Conservation (phyloP, 2,797 vertebrate genomes). For the Lophotriccus pileatus region DNA sequence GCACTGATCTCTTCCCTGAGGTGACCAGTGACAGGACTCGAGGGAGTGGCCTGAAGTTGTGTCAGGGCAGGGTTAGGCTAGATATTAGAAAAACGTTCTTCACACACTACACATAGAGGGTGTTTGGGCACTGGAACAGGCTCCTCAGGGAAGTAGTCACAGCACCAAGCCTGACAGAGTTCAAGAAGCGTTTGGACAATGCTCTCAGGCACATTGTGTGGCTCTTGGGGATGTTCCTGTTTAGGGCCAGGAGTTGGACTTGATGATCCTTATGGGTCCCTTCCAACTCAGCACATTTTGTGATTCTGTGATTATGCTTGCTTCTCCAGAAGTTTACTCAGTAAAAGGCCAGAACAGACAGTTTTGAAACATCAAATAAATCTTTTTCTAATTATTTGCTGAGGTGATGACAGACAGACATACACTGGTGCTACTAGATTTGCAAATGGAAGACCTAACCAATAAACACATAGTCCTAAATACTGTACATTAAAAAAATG, state of each 20-base stretch:
- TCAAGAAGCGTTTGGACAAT: not conserved
- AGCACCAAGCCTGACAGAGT: not conserved
- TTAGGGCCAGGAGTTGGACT: not conserved
- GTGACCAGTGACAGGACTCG: not conserved
- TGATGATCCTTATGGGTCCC: not conserved
- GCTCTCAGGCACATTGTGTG: not conserved
- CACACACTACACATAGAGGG: not conserved
- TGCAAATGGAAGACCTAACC: not conserved
- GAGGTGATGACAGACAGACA: not conserved
- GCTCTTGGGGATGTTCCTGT: not conserved
- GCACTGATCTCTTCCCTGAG: too few relatives aligned
- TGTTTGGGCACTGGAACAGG: not conserved
- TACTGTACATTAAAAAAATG: not conserved
- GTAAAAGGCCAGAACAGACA: not conserved
- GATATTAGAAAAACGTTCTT: not conserved
- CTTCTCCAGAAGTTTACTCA: not conserved
- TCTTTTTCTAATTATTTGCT: not conserved
- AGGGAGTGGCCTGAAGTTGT: not conserved
- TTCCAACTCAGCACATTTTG: not conserved
- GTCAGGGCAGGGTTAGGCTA: not conserved
- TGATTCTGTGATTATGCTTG: not conserved
- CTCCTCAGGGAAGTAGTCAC: not conserved
- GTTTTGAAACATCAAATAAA: not conserved
- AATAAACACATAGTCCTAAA: not conserved
- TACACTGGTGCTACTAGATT: not conserved